phyloP scores from a whole-genome alignment of 2,888 invertebrate genomes.

The Alsophila aescularia region DNA sequence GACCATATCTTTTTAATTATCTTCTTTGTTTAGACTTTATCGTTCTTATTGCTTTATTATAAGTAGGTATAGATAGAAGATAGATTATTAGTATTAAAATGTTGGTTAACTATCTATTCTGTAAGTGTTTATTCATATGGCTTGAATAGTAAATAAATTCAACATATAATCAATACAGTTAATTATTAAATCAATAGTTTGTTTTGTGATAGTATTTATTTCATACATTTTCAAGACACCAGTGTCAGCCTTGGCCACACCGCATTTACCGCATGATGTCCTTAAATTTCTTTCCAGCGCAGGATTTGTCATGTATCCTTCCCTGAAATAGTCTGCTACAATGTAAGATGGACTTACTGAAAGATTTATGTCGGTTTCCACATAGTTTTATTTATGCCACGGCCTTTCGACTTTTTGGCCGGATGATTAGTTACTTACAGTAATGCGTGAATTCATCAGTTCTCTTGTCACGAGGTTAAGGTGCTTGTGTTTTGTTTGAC shows the following conservation, averaged over 20 bases:
- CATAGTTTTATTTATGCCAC: constrained; percentile 37
- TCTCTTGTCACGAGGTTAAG: constrained; percentile 30
- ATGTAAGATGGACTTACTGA: constrained; percentile 39
- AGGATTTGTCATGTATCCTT: constrained; percentile 13
- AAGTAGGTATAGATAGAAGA: too few species aligned
- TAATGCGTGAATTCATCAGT: constrained; percentile 39
- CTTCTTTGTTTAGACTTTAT: too few species aligned
- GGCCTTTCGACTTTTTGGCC: constrained; percentile 22
- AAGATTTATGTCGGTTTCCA: constrained; percentile 35
- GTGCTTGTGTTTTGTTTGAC: constrained; percentile 29
- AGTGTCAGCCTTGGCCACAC: not conserved
- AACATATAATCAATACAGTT: too few species aligned
- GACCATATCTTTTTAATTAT: too few species aligned
- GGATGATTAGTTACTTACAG: constrained; percentile 32
- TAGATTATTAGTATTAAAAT: too few species aligned
- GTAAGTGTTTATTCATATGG: too few species aligned
- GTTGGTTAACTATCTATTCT: too few species aligned
- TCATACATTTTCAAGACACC: not conserved
- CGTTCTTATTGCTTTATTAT: too few species aligned
- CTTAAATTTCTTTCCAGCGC: not conserved
- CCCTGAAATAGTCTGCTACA: constrained; percentile 44
- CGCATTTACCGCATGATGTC: not conserved
- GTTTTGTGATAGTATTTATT: too few species aligned
- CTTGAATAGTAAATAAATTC: too few species aligned
- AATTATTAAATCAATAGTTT: too few species aligned